phyloP scores from a whole-genome alignment of 2,888 invertebrate genomes.

The Pristionchus entomophagus region DNA sequence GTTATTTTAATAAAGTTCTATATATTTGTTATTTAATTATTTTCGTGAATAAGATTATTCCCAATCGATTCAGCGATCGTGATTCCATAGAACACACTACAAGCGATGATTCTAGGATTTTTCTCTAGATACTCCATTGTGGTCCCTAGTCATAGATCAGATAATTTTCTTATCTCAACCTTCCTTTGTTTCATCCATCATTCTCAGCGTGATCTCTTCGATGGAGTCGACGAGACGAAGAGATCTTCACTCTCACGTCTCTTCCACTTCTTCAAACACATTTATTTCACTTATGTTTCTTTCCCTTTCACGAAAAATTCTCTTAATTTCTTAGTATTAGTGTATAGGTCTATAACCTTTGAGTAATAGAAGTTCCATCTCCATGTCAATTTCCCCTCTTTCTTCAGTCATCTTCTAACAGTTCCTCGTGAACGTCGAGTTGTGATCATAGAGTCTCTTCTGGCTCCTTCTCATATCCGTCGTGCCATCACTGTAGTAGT shows the following conservation, averaged over 20 bases:
- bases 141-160: no score
- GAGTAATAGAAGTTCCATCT: no score
- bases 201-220: slow-evolving; percentile 47
- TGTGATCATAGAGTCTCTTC: slow-evolving; percentile 90
- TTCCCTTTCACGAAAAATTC: neutral
- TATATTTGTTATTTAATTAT: no score
- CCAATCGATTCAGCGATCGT: no score
- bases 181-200: neutral
- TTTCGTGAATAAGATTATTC: no score
- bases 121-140: no score
- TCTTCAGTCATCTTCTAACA: slow-evolving; percentile 86
- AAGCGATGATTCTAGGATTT: no score
- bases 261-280: slow-evolving; percentile 58
- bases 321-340: no score
- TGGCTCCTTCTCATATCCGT: slow-evolving; percentile 87
- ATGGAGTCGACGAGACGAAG: slow-evolving; percentile 44
- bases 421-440: slow-evolving; percentile 94
- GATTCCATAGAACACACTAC: no score
- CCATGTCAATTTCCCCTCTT: neutral
- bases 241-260: slow-evolving; percentile 50
- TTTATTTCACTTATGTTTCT: slow-evolving; percentile 53
- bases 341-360: no score
- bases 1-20: no score
- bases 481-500: slow-evolving; percentile 83
- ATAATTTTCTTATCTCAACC: neutral